These are phyloP conservation scores for Uloborus diversus DNA, from an alignment of 1,140 invertebrate species.

Conservation along the genomic window DNA sequence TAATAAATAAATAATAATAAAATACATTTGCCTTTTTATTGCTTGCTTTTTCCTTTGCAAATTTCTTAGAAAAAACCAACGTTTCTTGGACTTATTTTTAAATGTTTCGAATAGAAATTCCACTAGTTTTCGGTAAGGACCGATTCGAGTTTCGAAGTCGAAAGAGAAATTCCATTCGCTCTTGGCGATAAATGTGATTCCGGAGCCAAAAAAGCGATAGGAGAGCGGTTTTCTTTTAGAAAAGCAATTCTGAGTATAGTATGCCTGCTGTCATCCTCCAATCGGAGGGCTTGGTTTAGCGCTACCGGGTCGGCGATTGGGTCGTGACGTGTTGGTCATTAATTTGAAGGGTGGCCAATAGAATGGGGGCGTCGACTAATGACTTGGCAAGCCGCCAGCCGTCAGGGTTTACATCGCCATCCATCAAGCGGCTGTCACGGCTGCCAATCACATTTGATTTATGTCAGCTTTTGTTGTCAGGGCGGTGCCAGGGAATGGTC, in stretches of 20 bases:
- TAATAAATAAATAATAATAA: no score
- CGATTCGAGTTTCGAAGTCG: no score
- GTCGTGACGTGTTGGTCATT: constrained; percentile 40
- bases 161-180: no score
- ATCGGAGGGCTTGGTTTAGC: constrained; percentile 1
- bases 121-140: no score
- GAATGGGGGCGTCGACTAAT: constrained; percentile 50
- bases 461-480: constrained; percentile 57
- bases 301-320: constrained; percentile 30
- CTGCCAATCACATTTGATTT: constrained; percentile 59
- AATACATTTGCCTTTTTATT: no score
- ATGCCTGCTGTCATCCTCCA: constrained; percentile 3
- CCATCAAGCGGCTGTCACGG: constrained; percentile 54
- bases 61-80: no score
- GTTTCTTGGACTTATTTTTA: no score
- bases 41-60: no score
- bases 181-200: no score
- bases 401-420: constrained; percentile 52
- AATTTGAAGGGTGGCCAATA: constrained; percentile 46
- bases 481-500: constrained; percentile 8
- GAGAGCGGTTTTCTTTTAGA: not conserved
- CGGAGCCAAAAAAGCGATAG: constrained; percentile 13
- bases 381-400: constrained; percentile 52
- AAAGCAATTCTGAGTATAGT: not conserved
- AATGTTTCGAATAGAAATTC: no score